Evolutionary conservation across 2,113 vertebrate genomes (phyloP).

Genomic region (Conger conger): DNA sequence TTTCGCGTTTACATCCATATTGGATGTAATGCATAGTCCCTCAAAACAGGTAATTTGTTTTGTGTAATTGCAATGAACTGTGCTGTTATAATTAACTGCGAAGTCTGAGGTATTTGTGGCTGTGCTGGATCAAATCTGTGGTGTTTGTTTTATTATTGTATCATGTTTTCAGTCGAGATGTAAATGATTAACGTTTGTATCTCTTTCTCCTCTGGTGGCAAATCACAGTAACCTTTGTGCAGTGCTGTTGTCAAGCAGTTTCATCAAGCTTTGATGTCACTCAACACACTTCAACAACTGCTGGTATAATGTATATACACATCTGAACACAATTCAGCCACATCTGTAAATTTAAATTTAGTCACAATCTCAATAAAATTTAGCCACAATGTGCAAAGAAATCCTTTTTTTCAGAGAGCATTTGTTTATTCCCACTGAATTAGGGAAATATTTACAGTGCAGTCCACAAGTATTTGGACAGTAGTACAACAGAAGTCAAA

Average conservation of each 20-base stretch:
- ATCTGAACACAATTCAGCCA: not conserved
- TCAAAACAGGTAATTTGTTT: too few species aligned
- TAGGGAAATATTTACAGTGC: not conserved
- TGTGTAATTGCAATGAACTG: too few species aligned
- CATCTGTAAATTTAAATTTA: not conserved
- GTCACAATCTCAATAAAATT: not conserved
- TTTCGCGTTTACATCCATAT: too few species aligned
- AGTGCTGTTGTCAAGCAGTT: not conserved
- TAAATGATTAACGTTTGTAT: constrained; percentile 10
- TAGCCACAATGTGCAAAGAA: not conserved
- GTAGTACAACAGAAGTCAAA: too few species aligned
- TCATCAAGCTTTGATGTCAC: not conserved
- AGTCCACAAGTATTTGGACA: not conserved
- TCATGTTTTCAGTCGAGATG: not conserved
- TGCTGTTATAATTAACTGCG: too few species aligned
- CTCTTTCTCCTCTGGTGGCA: not conserved
- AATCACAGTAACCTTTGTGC: constrained; percentile 1
- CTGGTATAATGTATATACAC: not conserved
- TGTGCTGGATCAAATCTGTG: not conserved
- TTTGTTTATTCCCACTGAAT: not conserved
- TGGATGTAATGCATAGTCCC: too few species aligned
- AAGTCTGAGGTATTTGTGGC: too few species aligned
- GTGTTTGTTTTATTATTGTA: not conserved
- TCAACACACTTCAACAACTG: not conserved
- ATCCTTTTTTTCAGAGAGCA: not conserved